Conservation (phyloP, 1,140 invertebrate species). For the Theocolax elegans region DNA sequence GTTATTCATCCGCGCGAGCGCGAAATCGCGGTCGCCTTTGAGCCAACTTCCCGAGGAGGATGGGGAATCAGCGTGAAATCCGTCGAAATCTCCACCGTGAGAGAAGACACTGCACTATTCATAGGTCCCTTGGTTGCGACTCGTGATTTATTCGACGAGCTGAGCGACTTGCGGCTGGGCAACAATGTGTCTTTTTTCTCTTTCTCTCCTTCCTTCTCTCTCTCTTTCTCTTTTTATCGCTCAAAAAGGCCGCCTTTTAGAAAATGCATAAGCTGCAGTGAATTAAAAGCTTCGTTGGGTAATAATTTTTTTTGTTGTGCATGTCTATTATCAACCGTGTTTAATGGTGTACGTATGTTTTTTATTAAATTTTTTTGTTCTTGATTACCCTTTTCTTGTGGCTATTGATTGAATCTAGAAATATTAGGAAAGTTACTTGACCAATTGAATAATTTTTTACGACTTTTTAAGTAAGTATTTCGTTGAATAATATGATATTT, state of each 20-base stretch:
- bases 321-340: no score
- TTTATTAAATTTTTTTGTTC: no score
- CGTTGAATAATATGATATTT: no score
- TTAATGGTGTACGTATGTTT: no score
- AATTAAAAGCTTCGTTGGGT: not conserved
- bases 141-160: slow-evolving; percentile 38
- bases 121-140: slow-evolving; percentile 1
- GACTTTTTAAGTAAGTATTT: no score
- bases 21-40: slow-evolving; percentile 47
- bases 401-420: no score
- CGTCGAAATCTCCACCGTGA: slow-evolving; percentile 47
- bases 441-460: no score
- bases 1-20: slow-evolving; percentile 51
- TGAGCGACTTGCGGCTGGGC: not conserved
- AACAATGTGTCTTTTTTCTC: slow-evolving; percentile 13
- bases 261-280: not conserved
- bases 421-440: no score
- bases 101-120: slow-evolving; percentile 38
- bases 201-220: not conserved
- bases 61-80: slow-evolving; percentile 51
- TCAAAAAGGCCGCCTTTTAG: not conserved
- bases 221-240: not conserved
- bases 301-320: no score
- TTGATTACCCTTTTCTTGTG: no score
- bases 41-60: not conserved